Evolutionary conservation across 2,113 vertebrate genomes (phyloP).

Genomic region (Pitta sordida): DNA sequence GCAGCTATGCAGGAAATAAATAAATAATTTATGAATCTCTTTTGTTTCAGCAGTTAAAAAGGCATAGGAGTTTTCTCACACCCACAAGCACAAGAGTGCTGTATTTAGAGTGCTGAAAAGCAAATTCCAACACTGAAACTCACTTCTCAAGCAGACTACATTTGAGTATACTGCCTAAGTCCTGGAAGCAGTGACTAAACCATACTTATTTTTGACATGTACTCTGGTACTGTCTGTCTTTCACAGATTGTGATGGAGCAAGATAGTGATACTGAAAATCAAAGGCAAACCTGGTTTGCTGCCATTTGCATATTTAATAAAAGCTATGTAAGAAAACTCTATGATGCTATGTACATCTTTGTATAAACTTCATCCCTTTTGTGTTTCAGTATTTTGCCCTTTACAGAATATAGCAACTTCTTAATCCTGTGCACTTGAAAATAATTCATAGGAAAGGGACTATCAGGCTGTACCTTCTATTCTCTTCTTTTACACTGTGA

Average conservation of each 20-base stretch:
- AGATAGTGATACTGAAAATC: neutral
- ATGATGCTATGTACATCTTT: neutral
- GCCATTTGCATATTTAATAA: neutral
- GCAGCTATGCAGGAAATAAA: slow-evolving; percentile 3
- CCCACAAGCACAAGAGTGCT: slow-evolving; percentile 51
- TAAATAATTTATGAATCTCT: slow-evolving; percentile 11
- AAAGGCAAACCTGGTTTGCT: neutral
- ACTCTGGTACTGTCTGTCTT: slow-evolving; percentile 5
- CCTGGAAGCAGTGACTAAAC: slow-evolving; percentile 40
- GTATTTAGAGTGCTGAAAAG: slow-evolving; percentile 53
- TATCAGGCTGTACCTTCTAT: neutral
- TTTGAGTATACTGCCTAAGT: neutral
- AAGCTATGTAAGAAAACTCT: neutral
- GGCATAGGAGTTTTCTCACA: slow-evolving; percentile 66
- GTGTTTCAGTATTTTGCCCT: neutral
- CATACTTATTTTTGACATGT: slow-evolving; percentile 37
- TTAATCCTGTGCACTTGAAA: neutral
- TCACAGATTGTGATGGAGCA: slow-evolving; percentile 4
- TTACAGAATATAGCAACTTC: neutral
- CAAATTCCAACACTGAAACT: slow-evolving; percentile 24
- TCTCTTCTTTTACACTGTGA: neutral
- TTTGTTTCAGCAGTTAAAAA: slow-evolving; percentile 59
- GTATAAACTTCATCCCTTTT: neutral
- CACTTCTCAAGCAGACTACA: neutral
- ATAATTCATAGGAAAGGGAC: neutral